phyloP scores from a whole-genome alignment of 2,113 vertebrate genomes.

The Gambusia affinis region DNA sequence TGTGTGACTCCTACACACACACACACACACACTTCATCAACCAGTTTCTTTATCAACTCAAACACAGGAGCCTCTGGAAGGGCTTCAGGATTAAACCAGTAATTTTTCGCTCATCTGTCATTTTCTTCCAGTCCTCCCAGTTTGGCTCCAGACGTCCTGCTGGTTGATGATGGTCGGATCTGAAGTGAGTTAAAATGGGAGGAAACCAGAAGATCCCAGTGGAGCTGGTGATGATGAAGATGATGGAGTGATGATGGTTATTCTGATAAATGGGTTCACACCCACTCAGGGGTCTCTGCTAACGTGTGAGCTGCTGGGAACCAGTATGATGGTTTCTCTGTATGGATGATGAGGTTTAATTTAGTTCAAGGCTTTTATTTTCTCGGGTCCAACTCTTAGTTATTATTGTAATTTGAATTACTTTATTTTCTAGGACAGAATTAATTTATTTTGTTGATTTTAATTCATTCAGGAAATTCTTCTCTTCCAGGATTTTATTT shows the following conservation, averaged over 20 bases:
- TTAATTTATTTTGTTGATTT: neutral
- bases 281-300: slow-evolving; percentile 33
- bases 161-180: neutral
- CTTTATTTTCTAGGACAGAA: neutral
- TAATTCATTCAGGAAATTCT: no score
- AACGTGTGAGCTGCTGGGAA: slow-evolving; percentile 1
- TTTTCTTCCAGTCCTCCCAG: no score
- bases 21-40: neutral
- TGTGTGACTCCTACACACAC: slow-evolving; percentile 7
- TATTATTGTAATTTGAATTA: no score
- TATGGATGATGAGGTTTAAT: neutral
- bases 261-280: slow-evolving; percentile 34
- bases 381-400: no score
- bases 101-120: no score
- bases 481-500: no score
- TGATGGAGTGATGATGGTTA: slow-evolving; percentile 38
- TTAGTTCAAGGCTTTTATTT: neutral
- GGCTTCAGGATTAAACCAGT: no score
- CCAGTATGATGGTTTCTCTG: neutral
- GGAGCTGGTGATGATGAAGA: neutral
- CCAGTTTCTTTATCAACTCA: slow-evolving; percentile 29
- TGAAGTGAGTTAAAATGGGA: neutral
- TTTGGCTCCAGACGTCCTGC: no score
- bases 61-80: no score
- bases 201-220: neutral